Percentiles rank a stretch among this genome's conserved stretches.
Evolutionary conservation across 2,113 vertebrate genomes (phyloP).

Genomic region (Typhlomys cinereus): DNA sequence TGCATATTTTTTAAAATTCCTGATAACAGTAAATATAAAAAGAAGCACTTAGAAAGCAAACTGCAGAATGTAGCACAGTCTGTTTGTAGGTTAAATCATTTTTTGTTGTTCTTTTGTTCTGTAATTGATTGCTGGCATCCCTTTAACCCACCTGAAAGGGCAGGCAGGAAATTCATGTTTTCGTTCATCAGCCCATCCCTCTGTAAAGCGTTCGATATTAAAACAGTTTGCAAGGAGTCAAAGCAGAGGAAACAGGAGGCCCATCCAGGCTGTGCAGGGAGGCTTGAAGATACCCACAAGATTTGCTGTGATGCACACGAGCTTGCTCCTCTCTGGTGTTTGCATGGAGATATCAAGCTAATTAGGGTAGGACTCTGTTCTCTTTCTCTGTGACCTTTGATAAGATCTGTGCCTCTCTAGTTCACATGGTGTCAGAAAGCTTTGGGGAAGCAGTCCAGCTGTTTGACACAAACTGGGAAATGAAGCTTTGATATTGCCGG

Average conservation of each 20-base stretch:
- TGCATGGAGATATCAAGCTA: slow-evolving; percentile 85
- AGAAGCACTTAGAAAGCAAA: neutral
- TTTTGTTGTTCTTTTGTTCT: slow-evolving; percentile 79
- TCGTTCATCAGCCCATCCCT: slow-evolving; percentile 84
- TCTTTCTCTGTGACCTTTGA: slow-evolving; percentile 85
- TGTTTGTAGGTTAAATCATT: slow-evolving; percentile 63
- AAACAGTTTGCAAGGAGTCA: slow-evolving; percentile 85
- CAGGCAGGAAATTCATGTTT: slow-evolving; percentile 87
- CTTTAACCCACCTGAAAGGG: slow-evolving; percentile 87
- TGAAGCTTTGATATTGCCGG: slow-evolving; percentile 71
- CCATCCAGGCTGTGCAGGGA: slow-evolving; percentile 81
- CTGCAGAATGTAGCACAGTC: slow-evolving; percentile 22
- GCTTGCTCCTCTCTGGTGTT: slow-evolving; percentile 82
- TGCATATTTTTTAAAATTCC: slow-evolving; percentile 36
- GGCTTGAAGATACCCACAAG: slow-evolving; percentile 81
- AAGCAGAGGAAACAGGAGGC: slow-evolving; percentile 84
- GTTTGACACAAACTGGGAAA: slow-evolving; percentile 80
- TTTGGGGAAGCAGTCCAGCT: slow-evolving; percentile 83
- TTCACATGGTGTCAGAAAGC: slow-evolving; percentile 83
- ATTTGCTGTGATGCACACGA: slow-evolving; percentile 72
- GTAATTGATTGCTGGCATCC: slow-evolving; percentile 84
- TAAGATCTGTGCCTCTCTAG: slow-evolving; percentile 81
- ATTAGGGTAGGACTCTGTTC: slow-evolving; percentile 87
- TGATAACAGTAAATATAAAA: slow-evolving; percentile 44
- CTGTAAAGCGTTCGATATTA: slow-evolving; percentile 86